Base-by-base conservation (phyloP, 2,113 vertebrate species). In the Glaucidium brasilianum region DNA sequence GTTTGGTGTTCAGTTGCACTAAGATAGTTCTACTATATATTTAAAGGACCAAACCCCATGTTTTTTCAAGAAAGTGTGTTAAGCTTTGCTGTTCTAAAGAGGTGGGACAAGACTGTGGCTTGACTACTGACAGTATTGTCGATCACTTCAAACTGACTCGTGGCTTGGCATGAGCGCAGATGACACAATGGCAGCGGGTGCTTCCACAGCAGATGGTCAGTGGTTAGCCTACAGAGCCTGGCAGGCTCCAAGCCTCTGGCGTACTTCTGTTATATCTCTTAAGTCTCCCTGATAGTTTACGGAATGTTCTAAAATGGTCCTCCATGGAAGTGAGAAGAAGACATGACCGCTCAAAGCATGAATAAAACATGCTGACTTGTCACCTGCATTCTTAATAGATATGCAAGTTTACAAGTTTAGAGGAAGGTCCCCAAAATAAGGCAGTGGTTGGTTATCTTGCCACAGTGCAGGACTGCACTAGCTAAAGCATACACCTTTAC, bases 121-220 rank as follows among this genome's bases (percentile, higher is more conserved):
- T 35, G 41, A 29, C 47, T 84, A 19, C 41, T 41, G 89, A 6
- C 52, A 63, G 4, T 21, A 1, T 4, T 39, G 52, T 72, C 2
- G 34, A 27, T 71, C 27, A 1, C 63, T 83, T 86, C 29, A 64
- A 1, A 12, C 58, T 53, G 81, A 21, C 41, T 90, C 72, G 69
- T 85, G 67, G 50, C 82, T 83, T 93, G 95, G 88, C 90, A 43
- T 0, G 0, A 45, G 67, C 0, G 0, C 2, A 5, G 72, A 47
- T 96, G 96, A 93, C 95, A 90, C 15, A 47, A 52, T 30, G 72
- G 50, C 96, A 95, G 82, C 5, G 3, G 72, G 68, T 90, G n/a
- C 72, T 96, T 90, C 88, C 82, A 77, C 3, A 85, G 75, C 96
- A 96, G 96, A 97, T 96, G 96, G 96, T 94, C 90, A 96, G 55